These are phyloP conservation scores for Falco rusticolus DNA, from an alignment of 2,797 vertebrate species.

Conservation along the genomic window DNA sequence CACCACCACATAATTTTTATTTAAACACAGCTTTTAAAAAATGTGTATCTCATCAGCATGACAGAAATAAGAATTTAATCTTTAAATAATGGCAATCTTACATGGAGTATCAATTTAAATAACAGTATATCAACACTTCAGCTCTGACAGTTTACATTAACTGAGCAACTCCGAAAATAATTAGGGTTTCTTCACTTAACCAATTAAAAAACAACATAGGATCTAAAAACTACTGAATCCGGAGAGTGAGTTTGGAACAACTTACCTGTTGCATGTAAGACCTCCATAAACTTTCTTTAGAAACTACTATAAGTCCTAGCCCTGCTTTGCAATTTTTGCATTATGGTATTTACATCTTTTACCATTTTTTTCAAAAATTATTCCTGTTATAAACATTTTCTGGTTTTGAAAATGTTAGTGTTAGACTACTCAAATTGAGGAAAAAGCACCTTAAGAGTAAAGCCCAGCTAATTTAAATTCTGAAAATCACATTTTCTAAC, in stretches of 20 bases:
- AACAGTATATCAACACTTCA: not conserved
- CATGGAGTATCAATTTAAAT: not conserved
- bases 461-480: not conserved
- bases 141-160: conserved; percentile 31
- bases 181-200: conserved; percentile 56
- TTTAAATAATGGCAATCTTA: not conserved
- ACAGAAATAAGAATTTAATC: not conserved
- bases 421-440: not conserved
- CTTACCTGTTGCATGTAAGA: not conserved
- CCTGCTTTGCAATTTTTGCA: conserved; percentile 43
- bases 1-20: not conserved
- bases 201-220: conserved; percentile 59
- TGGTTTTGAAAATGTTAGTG: not conserved
- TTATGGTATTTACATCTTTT: not conserved
- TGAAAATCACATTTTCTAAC: not conserved
- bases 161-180: conserved; percentile 60
- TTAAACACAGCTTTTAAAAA: not conserved
- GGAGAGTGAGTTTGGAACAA: not conserved
- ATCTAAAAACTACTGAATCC: conserved; percentile 54
- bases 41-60: not conserved
- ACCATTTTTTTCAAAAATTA: not conserved
- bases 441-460: not conserved
- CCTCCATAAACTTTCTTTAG: not conserved
- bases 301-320: not conserved
- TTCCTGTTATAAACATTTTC: not conserved